Percentiles rank a stretch among this genome's conserved stretches.
phyloP scores from a whole-genome alignment of 2,797 vertebrate genomes.

The Pelochelys cantorii region DNA sequence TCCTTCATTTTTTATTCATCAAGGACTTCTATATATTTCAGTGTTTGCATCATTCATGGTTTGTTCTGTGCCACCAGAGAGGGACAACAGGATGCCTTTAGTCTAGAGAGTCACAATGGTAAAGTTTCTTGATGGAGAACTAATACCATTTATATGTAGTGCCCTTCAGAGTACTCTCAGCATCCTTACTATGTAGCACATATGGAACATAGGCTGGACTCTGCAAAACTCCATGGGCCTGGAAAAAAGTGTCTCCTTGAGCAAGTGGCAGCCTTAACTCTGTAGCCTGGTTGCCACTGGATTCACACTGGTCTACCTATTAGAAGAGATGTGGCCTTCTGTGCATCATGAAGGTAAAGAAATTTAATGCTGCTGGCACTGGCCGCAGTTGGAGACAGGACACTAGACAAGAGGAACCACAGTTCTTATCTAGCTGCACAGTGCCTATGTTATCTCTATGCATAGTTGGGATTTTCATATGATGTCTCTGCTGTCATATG shows the following conservation, averaged over 20 bases:
- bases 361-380: neutral
- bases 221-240: neutral
- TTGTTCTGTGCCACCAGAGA: neutral
- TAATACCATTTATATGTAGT: neutral
- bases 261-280: neutral
- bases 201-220: neutral
- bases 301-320: neutral
- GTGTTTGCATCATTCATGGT: rapidly evolving
- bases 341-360: neutral
- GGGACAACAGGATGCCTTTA: neutral
- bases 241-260: neutral
- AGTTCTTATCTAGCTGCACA: neutral
- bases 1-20: neutral
- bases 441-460: neutral
- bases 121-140: neutral
- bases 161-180: neutral
- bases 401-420: neutral
- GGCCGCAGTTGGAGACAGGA: neutral
- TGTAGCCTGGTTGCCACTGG: neutral
- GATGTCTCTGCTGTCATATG: neutral
- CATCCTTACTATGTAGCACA: neutral
- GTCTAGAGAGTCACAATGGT: neutral
- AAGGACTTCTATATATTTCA: neutral
- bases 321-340: neutral
- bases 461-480: neutral